These are phyloP conservation scores for Atrina japonica DNA, from an alignment of 2,888 invertebrate species.

Conservation along the genomic window DNA sequence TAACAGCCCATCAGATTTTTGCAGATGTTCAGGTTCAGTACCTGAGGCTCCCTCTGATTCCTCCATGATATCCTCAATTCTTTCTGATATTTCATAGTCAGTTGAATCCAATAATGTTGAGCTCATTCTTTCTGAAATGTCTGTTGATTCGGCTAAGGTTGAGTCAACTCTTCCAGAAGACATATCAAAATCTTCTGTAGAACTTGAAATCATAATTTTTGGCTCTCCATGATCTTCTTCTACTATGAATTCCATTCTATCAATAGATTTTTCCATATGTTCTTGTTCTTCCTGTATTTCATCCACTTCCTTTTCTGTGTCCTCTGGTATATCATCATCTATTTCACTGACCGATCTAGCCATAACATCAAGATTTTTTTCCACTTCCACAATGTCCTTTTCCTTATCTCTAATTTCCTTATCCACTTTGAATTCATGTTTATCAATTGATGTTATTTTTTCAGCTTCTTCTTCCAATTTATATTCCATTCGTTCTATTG, in stretches of 20 bases:
- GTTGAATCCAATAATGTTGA: conserved; percentile 5
- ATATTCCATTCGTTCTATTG: conserved; percentile 21
- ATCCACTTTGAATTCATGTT: too few relatives aligned
- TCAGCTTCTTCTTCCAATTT: conserved; percentile 19
- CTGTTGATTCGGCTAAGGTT: conserved; percentile 7
- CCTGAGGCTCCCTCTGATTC: conserved; percentile 14
- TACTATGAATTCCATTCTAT: conserved; percentile 52
- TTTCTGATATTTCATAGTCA: conserved; percentile 16
- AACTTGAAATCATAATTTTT: too few relatives aligned
- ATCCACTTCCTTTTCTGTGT: neutral
- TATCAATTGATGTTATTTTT: too few relatives aligned
- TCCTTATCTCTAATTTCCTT: too few relatives aligned
- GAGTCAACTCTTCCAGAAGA: conserved; percentile 11
- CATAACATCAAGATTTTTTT: too few relatives aligned
- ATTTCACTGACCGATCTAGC: too few relatives aligned
- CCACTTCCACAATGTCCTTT: too few relatives aligned
- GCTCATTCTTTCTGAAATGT: conserved; percentile 2
- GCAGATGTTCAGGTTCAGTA: conserved; percentile 3
- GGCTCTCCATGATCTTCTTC: conserved; percentile 35
- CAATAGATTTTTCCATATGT: conserved; percentile 45
- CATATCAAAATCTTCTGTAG: neutral
- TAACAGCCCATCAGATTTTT: conserved; percentile 25
- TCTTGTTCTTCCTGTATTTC: conserved; percentile 44
- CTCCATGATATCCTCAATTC: conserved; percentile 17
- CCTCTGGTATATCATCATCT: too few relatives aligned